These are phyloP conservation scores for Pygoscelis antarcticus DNA, from an alignment of 2,113 vertebrate genomes.

Conservation along the genomic window DNA sequence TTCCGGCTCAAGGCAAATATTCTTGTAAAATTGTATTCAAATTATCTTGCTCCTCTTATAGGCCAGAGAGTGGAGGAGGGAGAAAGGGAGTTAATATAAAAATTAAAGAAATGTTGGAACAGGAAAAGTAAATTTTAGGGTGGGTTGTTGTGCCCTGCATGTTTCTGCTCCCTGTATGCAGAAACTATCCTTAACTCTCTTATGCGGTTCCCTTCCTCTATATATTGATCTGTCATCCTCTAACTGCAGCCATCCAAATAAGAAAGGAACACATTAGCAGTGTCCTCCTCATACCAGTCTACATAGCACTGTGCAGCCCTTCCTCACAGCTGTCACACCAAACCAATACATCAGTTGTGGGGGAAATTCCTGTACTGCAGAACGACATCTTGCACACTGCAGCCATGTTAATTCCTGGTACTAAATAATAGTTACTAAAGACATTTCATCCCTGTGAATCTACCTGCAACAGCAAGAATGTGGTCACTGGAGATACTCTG, in stretches of 20 bases:
- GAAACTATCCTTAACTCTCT: neutral
- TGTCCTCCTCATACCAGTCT: neutral
- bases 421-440: neutral
- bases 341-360: neutral
- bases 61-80: neutral
- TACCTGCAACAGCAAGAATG: neutral
- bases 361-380: neutral
- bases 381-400: neutral
- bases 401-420: neutral
- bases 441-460: neutral
- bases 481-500: neutral
- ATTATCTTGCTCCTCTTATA: neutral
- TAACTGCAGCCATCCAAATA: neutral
- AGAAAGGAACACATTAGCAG: neutral
- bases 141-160: neutral
- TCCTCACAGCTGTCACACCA: neutral
- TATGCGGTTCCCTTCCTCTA: neutral
- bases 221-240: neutral
- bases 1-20: neutral
- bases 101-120: neutral
- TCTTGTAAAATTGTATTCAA: neutral
- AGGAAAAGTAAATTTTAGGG: neutral
- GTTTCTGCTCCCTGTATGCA: neutral
- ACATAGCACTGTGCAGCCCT: neutral
- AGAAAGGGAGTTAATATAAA: neutral